phyloP scores from a whole-genome alignment of 1,140 invertebrate species.

The Neuroterus valhalla region DNA sequence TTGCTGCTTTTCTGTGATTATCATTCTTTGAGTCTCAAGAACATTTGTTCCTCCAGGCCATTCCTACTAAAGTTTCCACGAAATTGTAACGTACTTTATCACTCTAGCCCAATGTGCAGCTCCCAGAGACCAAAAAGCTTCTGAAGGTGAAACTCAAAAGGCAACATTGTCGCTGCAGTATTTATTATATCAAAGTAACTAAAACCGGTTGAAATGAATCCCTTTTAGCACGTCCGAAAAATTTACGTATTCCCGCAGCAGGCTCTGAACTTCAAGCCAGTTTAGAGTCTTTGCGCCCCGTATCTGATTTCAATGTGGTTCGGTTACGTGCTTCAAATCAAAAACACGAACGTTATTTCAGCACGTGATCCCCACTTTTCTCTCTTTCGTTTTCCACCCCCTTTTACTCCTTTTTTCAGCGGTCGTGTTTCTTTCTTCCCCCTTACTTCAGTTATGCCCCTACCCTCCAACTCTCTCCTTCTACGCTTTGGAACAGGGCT shows the following conservation, averaged over 20 bases:
- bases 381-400: constrained; percentile 40
- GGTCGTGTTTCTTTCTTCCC: constrained; percentile 4
- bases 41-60: no score
- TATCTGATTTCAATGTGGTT: constrained; percentile 72
- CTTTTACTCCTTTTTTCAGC: neutral
- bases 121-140: neutral
- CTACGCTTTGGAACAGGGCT: no score
- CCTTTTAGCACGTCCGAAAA: constrained; percentile 10
- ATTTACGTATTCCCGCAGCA: constrained; percentile 62
- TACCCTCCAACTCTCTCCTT: constrained; percentile 17
- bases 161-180: constrained; percentile 5
- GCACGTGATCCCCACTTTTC: constrained; percentile 61
- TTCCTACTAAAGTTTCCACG: no score
- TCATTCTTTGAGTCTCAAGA: no score
- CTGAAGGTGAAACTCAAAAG: neutral
- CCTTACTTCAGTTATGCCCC: no score
- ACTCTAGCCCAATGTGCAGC: no score
- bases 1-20: no score
- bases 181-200: constrained; percentile 7
- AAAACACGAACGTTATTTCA: constrained; percentile 67
- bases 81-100: no score
- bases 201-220: constrained; percentile 18
- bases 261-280: constrained; percentile 59
- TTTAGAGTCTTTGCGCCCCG: constrained; percentile 63
- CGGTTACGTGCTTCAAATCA: constrained; percentile 71